Percentiles rank a stretch among this genome's conserved stretches.
Conservation (phyloP, 2,888 invertebrate genomes). For the Drosophila mulleri region DNA sequence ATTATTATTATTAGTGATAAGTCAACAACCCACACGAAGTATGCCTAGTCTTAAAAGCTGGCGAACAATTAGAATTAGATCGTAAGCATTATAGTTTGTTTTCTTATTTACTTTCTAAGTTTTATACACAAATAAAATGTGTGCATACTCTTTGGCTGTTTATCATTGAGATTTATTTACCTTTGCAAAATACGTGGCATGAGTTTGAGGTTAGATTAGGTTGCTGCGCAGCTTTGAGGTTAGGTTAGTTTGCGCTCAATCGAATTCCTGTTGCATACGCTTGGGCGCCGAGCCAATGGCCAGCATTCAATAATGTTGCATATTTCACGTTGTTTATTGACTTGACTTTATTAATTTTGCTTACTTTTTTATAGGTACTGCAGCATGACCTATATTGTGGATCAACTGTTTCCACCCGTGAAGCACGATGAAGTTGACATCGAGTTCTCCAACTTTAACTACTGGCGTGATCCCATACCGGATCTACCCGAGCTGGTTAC, state of each 20-base stretch:
- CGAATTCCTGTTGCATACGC: conserved; percentile 42
- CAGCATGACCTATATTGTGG: conserved; percentile 96
- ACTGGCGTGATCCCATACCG: conserved; percentile 96
- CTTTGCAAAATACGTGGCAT: conserved; percentile 46
- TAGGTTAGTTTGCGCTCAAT: conserved; percentile 8
- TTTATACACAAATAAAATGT: conserved; percentile 63
- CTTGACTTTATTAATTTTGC: neutral
- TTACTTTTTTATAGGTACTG: conserved; percentile 88
- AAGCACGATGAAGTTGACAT: conserved; percentile 88
- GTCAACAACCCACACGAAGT: conserved; percentile 10
- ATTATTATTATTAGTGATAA: neutral
- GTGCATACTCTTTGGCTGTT: conserved; percentile 43
- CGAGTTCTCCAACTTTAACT: conserved; percentile 94
- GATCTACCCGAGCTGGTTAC: conserved; percentile 84
- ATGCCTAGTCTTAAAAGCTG: conserved; percentile 9
- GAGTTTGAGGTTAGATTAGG: conserved; percentile 28
- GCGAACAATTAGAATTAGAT: neutral
- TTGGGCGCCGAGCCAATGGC: conserved; percentile 32
- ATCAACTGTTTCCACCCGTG: conserved; percentile 97
- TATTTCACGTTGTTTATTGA: conserved; percentile 13
- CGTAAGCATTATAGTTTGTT: conserved; percentile 25
- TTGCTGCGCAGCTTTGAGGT: conserved; percentile 21
- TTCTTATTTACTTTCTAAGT: conserved; percentile 9
- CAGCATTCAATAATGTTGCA: conserved; percentile 19
- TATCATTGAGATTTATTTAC: neutral